These are phyloP conservation scores for Cercopithecus mona DNA, from an alignment of 2,113 vertebrate genomes.

Conservation along the genomic window DNA sequence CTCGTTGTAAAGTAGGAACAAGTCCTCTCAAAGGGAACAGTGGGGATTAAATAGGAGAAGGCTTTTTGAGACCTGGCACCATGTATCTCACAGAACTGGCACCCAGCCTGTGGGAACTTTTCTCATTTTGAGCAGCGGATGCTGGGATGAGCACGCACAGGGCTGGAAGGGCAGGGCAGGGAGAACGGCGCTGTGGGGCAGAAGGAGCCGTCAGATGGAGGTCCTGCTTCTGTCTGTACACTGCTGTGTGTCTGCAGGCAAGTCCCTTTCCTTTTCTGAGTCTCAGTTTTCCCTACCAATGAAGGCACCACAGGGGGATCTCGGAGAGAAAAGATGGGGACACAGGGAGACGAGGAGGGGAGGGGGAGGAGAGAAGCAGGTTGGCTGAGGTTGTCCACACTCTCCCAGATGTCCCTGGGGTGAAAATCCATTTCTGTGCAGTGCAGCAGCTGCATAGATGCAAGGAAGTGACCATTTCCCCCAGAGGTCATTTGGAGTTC, in stretches of 20 bases:
- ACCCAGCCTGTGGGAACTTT: no score
- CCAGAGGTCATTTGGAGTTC: background rate
- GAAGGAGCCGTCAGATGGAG: background rate
- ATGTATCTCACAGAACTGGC: background rate
- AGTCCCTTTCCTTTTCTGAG: background rate
- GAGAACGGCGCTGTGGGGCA: background rate
- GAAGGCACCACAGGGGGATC: background rate
- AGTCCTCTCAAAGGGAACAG: background rate
- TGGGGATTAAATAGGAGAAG: no score
- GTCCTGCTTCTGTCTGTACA: background rate
- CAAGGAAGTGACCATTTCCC: background rate
- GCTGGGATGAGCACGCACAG: no score
- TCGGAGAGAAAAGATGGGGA: background rate
- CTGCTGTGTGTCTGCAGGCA: background rate
- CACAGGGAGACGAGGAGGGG: background rate
- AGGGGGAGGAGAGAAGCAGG: background rate
- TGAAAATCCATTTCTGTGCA: background rate
- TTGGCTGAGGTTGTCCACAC: no score
- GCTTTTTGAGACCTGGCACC: background rate
- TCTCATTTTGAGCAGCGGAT: accelerated
- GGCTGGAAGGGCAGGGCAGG: background rate
- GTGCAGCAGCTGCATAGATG: background rate
- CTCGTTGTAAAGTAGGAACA: background rate
- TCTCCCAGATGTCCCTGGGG: background rate
- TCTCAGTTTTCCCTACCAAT: background rate